Evolutionary conservation across 2,888 invertebrate genomes (phyloP).

Genomic region (Antheraea yamamai): DNA sequence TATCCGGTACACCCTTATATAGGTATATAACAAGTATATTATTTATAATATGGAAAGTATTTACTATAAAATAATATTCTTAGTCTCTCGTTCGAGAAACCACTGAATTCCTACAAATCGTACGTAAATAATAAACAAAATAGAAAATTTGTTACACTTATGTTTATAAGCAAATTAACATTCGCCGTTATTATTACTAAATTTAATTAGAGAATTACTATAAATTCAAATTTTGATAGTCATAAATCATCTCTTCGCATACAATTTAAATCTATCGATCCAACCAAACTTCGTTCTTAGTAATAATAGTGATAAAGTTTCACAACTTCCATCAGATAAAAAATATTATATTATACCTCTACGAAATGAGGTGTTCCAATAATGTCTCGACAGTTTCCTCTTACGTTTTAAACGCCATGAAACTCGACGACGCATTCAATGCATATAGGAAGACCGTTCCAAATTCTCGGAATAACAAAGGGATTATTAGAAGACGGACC

Average conservation of each 20-base stretch:
- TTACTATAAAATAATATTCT: not conserved
- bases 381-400: conserved; percentile 6
- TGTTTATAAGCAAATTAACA: not conserved
- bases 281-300: not conserved
- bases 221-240: not conserved
- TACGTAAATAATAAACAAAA: not conserved
- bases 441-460: conserved; percentile 5
- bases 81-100: not conserved
- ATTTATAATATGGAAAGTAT: not conserved
- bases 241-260: not conserved
- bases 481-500: not conserved
- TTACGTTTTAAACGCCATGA: conserved; percentile 14
- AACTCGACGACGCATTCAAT: conserved; percentile 16
- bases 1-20: too few relatives aligned
- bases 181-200: not conserved
- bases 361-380: not conserved
- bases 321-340: conserved; percentile 5
- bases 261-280: not conserved
- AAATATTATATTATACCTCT: conserved; percentile 2
- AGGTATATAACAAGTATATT: too few relatives aligned
- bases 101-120: not conserved
- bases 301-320: conserved; percentile 7
- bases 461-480: conserved; percentile 1
- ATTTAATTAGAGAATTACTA: not conserved
- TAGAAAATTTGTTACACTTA: not conserved